These are phyloP conservation scores for Eclectus roratus DNA, from an alignment of 2,113 vertebrate species.

Conservation along the genomic window DNA sequence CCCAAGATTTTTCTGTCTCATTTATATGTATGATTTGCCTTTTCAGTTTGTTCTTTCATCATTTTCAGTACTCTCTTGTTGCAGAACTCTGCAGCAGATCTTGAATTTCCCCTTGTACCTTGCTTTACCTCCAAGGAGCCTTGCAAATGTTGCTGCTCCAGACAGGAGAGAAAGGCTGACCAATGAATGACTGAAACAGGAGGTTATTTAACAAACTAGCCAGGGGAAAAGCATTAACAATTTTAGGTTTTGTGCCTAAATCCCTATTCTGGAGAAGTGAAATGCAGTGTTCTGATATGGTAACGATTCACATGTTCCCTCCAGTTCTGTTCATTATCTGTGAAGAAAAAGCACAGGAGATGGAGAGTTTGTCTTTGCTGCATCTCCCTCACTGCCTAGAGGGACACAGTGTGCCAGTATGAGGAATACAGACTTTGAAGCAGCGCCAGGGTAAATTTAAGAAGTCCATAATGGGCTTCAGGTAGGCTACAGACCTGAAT, in stretches of 20 bases:
- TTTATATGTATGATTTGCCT: conserved; percentile 38
- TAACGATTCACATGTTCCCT: neutral
- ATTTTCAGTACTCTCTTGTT: neutral
- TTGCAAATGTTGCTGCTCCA: neutral
- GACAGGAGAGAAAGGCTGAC: neutral
- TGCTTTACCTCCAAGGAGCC: neutral
- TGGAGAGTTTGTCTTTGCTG: neutral
- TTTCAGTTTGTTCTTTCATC: conserved; percentile 35
- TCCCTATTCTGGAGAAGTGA: neutral
- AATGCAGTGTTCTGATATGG: neutral
- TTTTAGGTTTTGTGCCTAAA: neutral
- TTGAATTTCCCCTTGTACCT: conserved; percentile 9
- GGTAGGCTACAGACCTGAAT: neutral
- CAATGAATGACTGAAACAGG: neutral
- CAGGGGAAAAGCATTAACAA: neutral
- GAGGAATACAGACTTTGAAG: neutral
- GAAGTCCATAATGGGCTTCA: neutral
- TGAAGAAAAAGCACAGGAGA: neutral
- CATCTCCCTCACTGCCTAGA: neutral
- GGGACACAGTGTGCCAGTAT: too few species aligned
- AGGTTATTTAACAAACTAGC: neutral
- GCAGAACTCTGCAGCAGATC: conserved; percentile 19
- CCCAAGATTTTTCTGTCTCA: conserved; percentile 30
- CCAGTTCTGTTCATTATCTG: neutral
- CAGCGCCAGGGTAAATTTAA: neutral